These are phyloP conservation scores for Nothura maculosa DNA, from an alignment of 2,797 vertebrate species.

Conservation along the genomic window DNA sequence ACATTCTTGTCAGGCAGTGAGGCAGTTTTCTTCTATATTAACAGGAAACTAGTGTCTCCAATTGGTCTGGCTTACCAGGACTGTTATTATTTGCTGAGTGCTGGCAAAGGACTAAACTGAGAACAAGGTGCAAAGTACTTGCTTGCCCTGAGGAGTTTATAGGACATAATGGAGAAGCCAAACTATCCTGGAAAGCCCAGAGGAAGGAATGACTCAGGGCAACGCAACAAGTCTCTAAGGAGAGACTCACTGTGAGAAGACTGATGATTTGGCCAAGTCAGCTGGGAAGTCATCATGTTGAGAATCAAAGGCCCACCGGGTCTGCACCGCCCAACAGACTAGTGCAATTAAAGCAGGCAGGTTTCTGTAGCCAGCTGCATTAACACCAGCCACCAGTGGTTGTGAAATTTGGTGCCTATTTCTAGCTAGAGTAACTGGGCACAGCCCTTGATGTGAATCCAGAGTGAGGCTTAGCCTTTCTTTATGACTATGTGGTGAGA, in stretches of 20 bases:
- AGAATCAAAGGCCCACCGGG: background rate
- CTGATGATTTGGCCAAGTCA: background rate
- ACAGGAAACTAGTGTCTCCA: slow-evolving; percentile 15
- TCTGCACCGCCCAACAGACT: fast-evolving
- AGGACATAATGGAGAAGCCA: background rate
- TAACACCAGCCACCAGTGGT: background rate
- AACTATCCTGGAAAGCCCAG: background rate
- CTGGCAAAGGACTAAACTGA: slow-evolving; percentile 25
- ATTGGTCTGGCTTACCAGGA: background rate
- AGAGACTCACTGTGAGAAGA: background rate
- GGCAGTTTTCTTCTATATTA: background rate
- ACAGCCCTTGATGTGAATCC: background rate
- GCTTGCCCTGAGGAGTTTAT: background rate
- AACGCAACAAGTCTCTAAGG: background rate
- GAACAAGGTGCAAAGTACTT: slow-evolving; percentile 9
- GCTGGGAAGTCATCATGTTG: background rate
- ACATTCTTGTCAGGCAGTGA: background rate
- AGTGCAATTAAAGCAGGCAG: background rate
- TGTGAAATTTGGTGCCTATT: background rate
- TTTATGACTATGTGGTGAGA: background rate
- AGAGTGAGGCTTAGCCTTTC: background rate
- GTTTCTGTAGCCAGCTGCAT: fast-evolving
- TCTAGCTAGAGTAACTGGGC: background rate
- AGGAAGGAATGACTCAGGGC: background rate
- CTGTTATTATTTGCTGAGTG: background rate